Base-by-base conservation (phyloP, 1,140 invertebrate species). In the Antheraea mylitta region DNA sequence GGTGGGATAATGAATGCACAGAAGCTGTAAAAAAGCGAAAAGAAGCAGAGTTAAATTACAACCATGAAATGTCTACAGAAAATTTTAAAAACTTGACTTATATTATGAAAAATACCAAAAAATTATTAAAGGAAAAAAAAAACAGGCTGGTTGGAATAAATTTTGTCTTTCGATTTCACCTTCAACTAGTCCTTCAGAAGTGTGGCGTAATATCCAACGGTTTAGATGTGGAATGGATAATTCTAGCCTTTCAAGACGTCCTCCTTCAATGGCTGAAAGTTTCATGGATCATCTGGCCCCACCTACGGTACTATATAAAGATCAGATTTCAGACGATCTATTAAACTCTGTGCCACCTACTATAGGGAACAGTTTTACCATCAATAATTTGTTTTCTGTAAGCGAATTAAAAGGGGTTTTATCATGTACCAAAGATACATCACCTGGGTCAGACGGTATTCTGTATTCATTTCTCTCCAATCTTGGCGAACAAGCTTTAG, bases 1-100 rank as follows among this genome's bases (percentile, higher is more conserved):
- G 72, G 72, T 72, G 68, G 72, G 72, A 74, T 63, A 36, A 63
- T 45, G 72, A 77, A 38, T 74, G 75, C 19, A 71, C 72, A 0
- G 60, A 48, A 4, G 73, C 73, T 13, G 38, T 75, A 48, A 63
- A 58, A 61, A 53, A 58, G 18, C 68, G 71, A 60, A 78, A 78
- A 58, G n/a, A 65, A 5, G 53, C 58, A 16, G 70, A 78, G 58
- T 45, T 58, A 9, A 0, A 19, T 19, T 75, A 64, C 16, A 18
- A 37, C 30, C 8, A 37, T 10, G 22, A 38, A 37, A 30, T 38
- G 13, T 38, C 37, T 10, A 38, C 22, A 30, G 62, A 37, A 64
- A 64, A 38, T 64, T 64, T 64, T 60, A 8, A 60, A 19, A 5
- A 18, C 3, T 18, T 60, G 18, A 60, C 58, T 19, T 38, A 18